phyloP scores from a whole-genome alignment of 2,888 invertebrate species.

The Acronicta aceris region DNA sequence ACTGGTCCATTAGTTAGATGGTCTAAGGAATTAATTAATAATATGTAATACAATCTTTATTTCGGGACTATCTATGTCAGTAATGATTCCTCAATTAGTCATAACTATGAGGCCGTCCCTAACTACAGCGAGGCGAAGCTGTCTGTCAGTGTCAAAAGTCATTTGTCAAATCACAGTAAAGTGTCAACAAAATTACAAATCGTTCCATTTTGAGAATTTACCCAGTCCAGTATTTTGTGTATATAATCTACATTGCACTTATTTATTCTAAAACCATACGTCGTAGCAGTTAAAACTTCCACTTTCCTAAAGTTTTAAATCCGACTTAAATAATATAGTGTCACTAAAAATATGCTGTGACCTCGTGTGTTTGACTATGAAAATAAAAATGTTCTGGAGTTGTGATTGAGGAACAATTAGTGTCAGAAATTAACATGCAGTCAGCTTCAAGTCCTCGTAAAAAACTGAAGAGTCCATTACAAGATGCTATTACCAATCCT shows the following conservation, averaged over 20 bases:
- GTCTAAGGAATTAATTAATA: no score
- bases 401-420: slow-evolving; percentile 14
- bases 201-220: not conserved
- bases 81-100: no score
- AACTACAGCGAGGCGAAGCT: not conserved
- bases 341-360: slow-evolving; percentile 19
- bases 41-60: no score
- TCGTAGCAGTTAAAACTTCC: not conserved
- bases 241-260: no score
- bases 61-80: no score
- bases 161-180: not conserved
- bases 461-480: slow-evolving; percentile 72
- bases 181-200: not conserved
- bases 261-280: slow-evolving; percentile 5
- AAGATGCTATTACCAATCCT: slow-evolving; percentile 68
- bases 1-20: no score
- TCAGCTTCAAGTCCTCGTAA: slow-evolving; percentile 68
- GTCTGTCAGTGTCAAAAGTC: not conserved
- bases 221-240: not conserved
- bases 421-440: slow-evolving; percentile 63
- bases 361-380: slow-evolving; percentile 40
- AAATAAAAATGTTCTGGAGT: slow-evolving; percentile 25
- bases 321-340: not conserved
- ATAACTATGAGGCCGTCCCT: no score
- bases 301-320: not conserved